phyloP scores from a whole-genome alignment of 2,797 vertebrate genomes.

The Macrochelys suwanniensis region DNA sequence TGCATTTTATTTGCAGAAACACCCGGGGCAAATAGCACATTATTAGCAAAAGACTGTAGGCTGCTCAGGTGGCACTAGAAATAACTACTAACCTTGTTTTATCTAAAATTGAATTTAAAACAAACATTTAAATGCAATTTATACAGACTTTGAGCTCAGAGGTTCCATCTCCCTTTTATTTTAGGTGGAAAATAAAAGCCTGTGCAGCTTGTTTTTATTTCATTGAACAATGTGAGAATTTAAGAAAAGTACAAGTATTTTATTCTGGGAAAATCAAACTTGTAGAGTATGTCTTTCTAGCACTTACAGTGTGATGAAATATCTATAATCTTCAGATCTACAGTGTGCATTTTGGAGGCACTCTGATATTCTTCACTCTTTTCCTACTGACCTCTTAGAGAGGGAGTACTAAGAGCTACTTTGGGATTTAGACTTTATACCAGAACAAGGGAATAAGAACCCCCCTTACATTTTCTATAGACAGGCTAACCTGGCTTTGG shows the following conservation, averaged over 20 bases:
- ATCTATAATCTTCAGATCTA: neutral
- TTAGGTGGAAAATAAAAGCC: slow-evolving; percentile 35
- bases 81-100: slow-evolving; percentile 60
- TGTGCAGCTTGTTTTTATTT: neutral
- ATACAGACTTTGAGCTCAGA: slow-evolving; percentile 9
- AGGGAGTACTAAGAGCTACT: neutral
- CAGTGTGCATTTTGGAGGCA: neutral
- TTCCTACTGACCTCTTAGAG: neutral
- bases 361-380: neutral
- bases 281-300: neutral
- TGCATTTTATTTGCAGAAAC: slow-evolving; percentile 30
- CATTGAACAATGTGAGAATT: neutral
- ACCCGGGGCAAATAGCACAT: slow-evolving; percentile 36
- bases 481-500: neutral
- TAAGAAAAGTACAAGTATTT: neutral
- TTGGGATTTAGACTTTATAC: neutral
- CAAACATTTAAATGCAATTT: slow-evolving; percentile 68
- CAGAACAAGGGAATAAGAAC: neutral
- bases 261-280: neutral
- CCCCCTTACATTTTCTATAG: neutral
- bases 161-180: slow-evolving; percentile 15
- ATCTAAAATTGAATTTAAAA: slow-evolving; percentile 77
- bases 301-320: neutral
- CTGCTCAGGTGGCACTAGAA: slow-evolving; percentile 31
- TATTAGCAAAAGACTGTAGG: neutral